Conservation (phyloP, 2,888 invertebrate genomes). For the Eristalis pertinax region DNA sequence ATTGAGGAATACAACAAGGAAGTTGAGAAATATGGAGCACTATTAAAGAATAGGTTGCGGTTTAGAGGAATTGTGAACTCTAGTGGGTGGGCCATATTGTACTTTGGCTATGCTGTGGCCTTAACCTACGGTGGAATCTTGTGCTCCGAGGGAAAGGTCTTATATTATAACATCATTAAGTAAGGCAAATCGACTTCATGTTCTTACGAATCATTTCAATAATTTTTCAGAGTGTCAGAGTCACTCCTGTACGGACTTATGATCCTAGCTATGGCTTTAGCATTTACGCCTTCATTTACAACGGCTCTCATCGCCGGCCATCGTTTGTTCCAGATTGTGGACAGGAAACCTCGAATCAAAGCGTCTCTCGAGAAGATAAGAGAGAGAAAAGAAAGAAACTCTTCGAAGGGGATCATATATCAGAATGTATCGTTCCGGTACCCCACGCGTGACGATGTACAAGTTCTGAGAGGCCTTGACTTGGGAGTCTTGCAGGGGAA, state of each 20-base stretch:
- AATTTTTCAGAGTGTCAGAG: slow-evolving; percentile 85
- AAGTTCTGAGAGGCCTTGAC: slow-evolving; percentile 86
- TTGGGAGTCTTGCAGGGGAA: slow-evolving; percentile 86
- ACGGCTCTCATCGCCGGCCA: slow-evolving; percentile 87
- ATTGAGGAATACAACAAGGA: slow-evolving; percentile 84
- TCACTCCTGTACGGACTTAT: slow-evolving; percentile 88
- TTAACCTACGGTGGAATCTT: slow-evolving; percentile 88
- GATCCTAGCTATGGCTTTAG: slow-evolving; percentile 89
- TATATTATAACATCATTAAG: slow-evolving; percentile 87
- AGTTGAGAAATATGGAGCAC: slow-evolving; percentile 82
- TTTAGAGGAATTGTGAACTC: slow-evolving; percentile 87
- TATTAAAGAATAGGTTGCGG: slow-evolving; percentile 83
- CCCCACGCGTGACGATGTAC: slow-evolving; percentile 88
- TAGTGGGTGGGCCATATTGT: slow-evolving; percentile 86
- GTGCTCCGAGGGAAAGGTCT: slow-evolving; percentile 84
- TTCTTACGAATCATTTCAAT: neutral
- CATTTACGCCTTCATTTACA: slow-evolving; percentile 89
- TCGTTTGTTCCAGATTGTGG: slow-evolving; percentile 85
- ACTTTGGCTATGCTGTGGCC: slow-evolving; percentile 87
- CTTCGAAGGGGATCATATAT: slow-evolving; percentile 80
- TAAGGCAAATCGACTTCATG: slow-evolving; percentile 74
- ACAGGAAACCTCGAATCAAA: slow-evolving; percentile 83
- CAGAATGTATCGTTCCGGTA: slow-evolving; percentile 88
- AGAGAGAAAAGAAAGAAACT: slow-evolving; percentile 15
- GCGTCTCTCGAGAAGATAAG: slow-evolving; percentile 78